These are phyloP conservation scores for Macropus fuliginosus DNA, from an alignment of 2,797 vertebrate species.

Conservation along the genomic window DNA sequence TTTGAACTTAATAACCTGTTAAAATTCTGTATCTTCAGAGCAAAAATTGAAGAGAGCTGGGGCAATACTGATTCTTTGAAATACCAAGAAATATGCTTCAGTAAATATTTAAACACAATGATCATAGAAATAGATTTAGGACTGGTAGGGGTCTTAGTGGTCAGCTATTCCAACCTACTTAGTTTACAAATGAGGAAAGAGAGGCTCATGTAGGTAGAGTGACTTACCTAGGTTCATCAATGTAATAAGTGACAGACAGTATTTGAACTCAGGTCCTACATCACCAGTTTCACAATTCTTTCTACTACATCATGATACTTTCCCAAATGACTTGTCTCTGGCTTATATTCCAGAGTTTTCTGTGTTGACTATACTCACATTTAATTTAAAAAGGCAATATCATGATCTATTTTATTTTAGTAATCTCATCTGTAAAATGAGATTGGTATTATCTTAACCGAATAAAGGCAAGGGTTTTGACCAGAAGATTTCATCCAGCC, in stretches of 20 bases:
- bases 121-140: not conserved
- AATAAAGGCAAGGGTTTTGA: not conserved
- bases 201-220: not conserved
- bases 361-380: not conserved
- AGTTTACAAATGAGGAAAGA: not conserved
- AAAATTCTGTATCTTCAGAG: not conserved
- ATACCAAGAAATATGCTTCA: not conserved
- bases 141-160: not conserved
- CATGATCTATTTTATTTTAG: not conserved
- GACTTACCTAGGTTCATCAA: not conserved
- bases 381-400: not conserved
- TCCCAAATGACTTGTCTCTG: not conserved
- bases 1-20: not conserved
- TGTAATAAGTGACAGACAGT: not conserved
- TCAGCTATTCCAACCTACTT: not conserved
- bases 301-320: not conserved
- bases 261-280: not conserved
- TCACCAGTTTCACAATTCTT: not conserved
- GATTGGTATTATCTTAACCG: not conserved
- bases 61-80: not conserved
- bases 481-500: not conserved
- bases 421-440: not conserved
- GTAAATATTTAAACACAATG: not conserved
- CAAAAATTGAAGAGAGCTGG: not conserved
- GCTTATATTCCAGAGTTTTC: not conserved